Percentiles rank a stretch among this genome's conserved stretches.
Conservation (phyloP, 2,888 invertebrate species). For the Heliconius cydno region DNA sequence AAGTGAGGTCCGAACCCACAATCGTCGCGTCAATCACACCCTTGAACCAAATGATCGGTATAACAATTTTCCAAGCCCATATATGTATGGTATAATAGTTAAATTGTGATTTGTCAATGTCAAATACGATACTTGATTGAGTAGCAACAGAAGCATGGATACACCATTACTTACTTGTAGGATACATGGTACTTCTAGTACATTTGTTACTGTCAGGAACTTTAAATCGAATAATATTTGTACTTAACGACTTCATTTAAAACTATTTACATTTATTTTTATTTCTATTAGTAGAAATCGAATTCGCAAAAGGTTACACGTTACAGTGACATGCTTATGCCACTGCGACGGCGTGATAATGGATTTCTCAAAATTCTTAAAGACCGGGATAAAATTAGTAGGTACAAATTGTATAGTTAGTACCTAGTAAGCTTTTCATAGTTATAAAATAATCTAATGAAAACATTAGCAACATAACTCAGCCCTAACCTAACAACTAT, state of each 20-base stretch:
- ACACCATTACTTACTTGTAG: slow-evolving; percentile 20
- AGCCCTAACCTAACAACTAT: slow-evolving; percentile 23
- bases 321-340: no score
- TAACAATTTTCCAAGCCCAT: background rate
- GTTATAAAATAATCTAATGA: background rate
- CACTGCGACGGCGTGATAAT: no score
- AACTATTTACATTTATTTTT: no score
- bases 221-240: background rate
- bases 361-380: no score
- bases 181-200: background rate
- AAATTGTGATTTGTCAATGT: slow-evolving; percentile 25
- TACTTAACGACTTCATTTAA: no score
- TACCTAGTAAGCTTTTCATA: no score
- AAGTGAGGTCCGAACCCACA: background rate
- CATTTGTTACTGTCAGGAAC: background rate
- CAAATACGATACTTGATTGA: slow-evolving; percentile 17
- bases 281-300: no score
- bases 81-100: slow-evolving; percentile 8
- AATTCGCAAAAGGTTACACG: no score
- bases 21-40: background rate
- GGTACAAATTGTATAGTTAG: no score
- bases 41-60: background rate
- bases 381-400: no score
- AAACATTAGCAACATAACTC: background rate
- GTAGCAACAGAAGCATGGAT: background rate